A percentile compares a stretch with the other conserved stretches of the same genome.
phyloP scores from a whole-genome alignment of 2,113 vertebrate species.

The Eurypyga helias region DNA sequence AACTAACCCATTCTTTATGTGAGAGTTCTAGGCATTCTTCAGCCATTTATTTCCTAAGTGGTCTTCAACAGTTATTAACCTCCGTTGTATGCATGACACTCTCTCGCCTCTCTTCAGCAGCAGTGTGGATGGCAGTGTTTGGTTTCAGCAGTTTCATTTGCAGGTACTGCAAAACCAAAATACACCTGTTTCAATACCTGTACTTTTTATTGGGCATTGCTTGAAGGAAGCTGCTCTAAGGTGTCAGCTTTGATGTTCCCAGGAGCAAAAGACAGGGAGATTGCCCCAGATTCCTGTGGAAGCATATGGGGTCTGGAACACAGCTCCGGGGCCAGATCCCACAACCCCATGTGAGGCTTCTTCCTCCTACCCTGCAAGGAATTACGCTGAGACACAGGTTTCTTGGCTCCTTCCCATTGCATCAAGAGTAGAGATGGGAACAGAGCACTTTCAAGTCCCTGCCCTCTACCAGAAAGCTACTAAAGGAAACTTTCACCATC shows the following conservation, averaged over 20 bases:
- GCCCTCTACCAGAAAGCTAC: background rate
- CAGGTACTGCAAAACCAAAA: background rate
- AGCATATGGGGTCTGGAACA: background rate
- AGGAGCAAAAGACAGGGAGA: background rate
- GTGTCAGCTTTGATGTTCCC: background rate
- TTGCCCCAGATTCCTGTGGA: background rate
- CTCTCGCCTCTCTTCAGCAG: background rate
- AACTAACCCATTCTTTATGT: background rate
- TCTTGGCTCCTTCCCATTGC: background rate
- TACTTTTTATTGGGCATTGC: background rate
- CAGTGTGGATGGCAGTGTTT: background rate
- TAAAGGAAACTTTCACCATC: background rate
- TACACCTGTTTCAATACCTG: background rate
- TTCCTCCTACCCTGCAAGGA: background rate
- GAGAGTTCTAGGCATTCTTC: background rate
- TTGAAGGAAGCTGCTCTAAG: background rate
- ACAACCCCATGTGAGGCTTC: background rate
- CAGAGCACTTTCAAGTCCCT: background rate
- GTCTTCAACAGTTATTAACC: background rate
- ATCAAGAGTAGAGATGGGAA: background rate
- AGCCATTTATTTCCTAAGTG: background rate
- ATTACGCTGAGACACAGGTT: background rate
- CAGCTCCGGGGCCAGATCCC: background rate
- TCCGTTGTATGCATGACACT: background rate
- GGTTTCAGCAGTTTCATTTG: background rate